Percentiles rank a stretch among this genome's conserved stretches.
phyloP scores from a whole-genome alignment of 2,113 vertebrate genomes.

The Hemiprocne comata region DNA sequence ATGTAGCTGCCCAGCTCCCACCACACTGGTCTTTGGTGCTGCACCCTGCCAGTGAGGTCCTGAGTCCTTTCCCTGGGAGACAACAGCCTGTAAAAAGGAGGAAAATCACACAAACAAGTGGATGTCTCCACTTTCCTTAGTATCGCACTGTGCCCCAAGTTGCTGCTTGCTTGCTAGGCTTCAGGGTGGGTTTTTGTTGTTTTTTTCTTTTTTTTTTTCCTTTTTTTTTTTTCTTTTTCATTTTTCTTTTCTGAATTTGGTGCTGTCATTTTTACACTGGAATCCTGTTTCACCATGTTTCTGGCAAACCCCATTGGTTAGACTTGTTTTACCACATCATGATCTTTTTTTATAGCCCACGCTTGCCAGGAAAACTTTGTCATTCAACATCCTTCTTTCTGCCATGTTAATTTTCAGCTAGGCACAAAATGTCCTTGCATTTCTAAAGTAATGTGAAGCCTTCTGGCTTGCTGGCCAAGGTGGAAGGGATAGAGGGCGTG shows the following conservation, averaged over 20 bases:
- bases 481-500: rapidly evolving
- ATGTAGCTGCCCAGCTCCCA: not conserved
- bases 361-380: slow-evolving; percentile 31
- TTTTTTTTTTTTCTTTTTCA: not conserved
- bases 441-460: not conserved
- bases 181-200: not conserved
- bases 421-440: not conserved
- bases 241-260: not conserved
- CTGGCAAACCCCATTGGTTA: slow-evolving; percentile 24
- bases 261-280: not conserved
- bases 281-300: not conserved
- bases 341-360: not conserved
- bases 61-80: not conserved
- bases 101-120: not conserved
- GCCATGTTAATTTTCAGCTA: not conserved
- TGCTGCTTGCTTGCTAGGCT: not conserved
- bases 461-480: not conserved
- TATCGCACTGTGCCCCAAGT: not conserved
- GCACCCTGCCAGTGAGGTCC: not conserved
- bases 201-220: not conserved
- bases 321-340: slow-evolving; percentile 23
- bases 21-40: not conserved
- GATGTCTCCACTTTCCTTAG: not conserved
- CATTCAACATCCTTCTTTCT: not conserved
- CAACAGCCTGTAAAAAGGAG: not conserved